Base-by-base conservation (phyloP, 2,888 invertebrate genomes). In the Thumatha senex region DNA sequence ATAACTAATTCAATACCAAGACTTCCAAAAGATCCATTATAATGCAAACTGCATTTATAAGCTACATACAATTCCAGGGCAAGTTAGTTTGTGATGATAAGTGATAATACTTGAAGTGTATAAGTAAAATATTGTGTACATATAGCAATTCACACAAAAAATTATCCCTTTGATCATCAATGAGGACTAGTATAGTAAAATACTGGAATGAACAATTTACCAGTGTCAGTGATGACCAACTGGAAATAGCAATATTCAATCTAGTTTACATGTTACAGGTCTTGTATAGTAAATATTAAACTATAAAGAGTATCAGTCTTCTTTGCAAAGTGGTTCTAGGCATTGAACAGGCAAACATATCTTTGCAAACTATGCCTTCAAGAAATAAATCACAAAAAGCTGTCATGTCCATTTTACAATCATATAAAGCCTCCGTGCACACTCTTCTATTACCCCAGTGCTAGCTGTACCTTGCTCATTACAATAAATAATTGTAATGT, bases 361-460 rank as follows among this genome's bases (percentile, higher is more conserved):
- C 50, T 40, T 54, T 56, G 52, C 48, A 31, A 52, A 54, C 45
- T 55, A 46, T 39, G 50, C 54, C 44, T 51, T 44, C 36, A 41
- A 53, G 54, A 40, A 38, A 63, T 64, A 64, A 67, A 67, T 56
- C 45, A 67, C 61, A 61, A 63, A 61, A 49, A 44, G 13, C 44
- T 51, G 51, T 41, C 31, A 55, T 53, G 41, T 43, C 36, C 36
- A 38, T 45, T 42, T 48, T 40, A 42, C 31, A 30, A 51, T 14
- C 5, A 43, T 45, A 8, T 42, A 42, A 33, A 30, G 14, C 39
- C 18, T 39, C 12, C 8, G 18, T 7, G 7, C 7, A 39, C 14
- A n/a, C 11, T 24, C 33, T 10, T 34, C n/a, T 34, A 12, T 13
- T 33, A 35, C 24, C 10, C 12, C 8, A 5, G 18, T 24, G 18